Percentiles rank a stretch among this genome's conserved stretches.
Conservation (phyloP, 2,797 vertebrate genomes). For the Phrynocephalus vlangalii region DNA sequence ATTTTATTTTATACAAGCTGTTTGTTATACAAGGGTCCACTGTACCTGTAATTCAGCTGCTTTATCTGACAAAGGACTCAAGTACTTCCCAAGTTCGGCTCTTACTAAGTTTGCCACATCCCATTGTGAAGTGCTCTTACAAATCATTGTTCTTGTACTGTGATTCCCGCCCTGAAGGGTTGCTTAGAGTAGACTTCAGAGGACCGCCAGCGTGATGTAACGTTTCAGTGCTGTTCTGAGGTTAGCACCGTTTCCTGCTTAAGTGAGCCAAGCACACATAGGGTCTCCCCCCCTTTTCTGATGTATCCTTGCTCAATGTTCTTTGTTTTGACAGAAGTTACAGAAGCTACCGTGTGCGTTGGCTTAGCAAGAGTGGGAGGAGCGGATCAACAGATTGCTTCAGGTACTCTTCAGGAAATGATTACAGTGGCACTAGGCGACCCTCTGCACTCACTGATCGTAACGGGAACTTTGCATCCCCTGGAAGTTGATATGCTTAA, state of each 20-base stretch:
- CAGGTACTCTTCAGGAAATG: constrained; percentile 85
- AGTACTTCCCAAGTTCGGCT: neutral
- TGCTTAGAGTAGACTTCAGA: neutral
- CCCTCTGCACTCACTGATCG: constrained; percentile 91
- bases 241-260: neutral
- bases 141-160: neutral
- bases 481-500: constrained; percentile 93
- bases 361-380: constrained; percentile 92
- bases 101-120: neutral
- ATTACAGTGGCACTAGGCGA: constrained; percentile 84
- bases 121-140: neutral
- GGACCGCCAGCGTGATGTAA: neutral
- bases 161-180: neutral
- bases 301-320: constrained; percentile 1
- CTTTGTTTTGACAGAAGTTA: constrained; percentile 79
- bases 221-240: neutral
- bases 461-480: constrained; percentile 90
- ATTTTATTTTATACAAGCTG: too few species aligned
- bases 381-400: constrained; percentile 84
- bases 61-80: neutral
- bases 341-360: constrained; percentile 89
- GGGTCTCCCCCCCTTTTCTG: neutral
- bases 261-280: neutral
- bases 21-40: too few species aligned
- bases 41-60: neutral